phyloP scores from a whole-genome alignment of 53 echinoderm and acorn worm genomes.

The Mesocentrotus franciscanus region DNA sequence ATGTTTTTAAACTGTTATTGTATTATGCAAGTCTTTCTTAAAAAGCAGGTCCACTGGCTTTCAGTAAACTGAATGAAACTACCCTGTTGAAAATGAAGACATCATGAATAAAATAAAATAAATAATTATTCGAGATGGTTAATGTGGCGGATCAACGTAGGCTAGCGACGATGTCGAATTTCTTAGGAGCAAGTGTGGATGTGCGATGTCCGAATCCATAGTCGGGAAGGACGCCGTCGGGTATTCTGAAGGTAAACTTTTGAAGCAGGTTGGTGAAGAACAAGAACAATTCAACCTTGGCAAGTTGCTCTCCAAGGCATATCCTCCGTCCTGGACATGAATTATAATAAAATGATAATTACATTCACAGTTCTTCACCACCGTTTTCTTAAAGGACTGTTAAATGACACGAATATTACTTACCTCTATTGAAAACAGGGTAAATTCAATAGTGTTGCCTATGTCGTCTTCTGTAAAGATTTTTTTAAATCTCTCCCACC shows the following conservation, averaged over 20 bases:
- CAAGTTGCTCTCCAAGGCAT: conserved; percentile 64
- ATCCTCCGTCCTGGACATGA: conserved; percentile 45
- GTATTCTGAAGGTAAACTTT: conserved; percentile 44
- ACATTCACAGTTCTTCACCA: neutral
- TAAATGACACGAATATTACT: neutral
- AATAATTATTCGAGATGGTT: neutral
- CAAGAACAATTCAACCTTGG: conserved; percentile 61
- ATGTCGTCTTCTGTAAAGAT: too few relatives aligned
- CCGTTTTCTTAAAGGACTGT: neutral
- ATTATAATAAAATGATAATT: neutral
- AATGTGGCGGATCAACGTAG: neutral
- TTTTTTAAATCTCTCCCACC: too few relatives aligned
- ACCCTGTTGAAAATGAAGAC: too few relatives aligned
- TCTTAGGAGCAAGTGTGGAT: conserved; percentile 62
- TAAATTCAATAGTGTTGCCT: too few relatives aligned
- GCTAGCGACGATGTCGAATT: conserved; percentile 54
- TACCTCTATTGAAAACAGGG: too few relatives aligned
- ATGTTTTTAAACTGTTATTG: too few relatives aligned
- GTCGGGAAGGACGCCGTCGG: conserved; percentile 37
- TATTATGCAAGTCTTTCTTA: too few relatives aligned
- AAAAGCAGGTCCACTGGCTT: too few relatives aligned
- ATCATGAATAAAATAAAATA: too few relatives aligned
- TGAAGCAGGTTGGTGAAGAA: conserved; percentile 63
- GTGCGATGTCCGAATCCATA: conserved; percentile 69
- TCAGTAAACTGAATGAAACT: too few relatives aligned